Evolutionary conservation across 1,140 invertebrate species (phyloP).

Genomic region (Zaprionus davidi): DNA sequence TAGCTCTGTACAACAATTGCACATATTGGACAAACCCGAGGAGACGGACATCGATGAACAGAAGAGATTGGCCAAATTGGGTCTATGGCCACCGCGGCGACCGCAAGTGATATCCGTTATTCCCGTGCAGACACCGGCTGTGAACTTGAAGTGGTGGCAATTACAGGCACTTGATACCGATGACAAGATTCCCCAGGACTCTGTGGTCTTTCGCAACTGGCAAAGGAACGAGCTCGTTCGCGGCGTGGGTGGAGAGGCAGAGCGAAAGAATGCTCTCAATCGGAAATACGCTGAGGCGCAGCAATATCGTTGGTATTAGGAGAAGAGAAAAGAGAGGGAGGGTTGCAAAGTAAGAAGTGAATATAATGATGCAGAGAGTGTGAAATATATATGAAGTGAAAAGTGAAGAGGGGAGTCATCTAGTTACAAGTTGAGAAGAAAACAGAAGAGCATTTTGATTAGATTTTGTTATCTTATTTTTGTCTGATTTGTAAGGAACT

Average conservation of each 20-base stretch:
- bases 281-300: constrained; percentile 59
- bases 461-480: no score
- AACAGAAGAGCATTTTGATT: no score
- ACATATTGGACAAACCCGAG: constrained; percentile 47
- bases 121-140: constrained; percentile 45
- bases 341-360: not conserved
- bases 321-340: not conserved
- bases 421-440: not conserved
- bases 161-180: constrained; percentile 54
- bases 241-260: constrained; percentile 56
- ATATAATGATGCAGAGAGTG: not conserved
- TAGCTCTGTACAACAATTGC: constrained; percentile 40
- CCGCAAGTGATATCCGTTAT: constrained; percentile 68
- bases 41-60: constrained; percentile 70
- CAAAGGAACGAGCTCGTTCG: constrained; percentile 51
- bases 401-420: not conserved
- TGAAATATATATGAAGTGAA: not conserved
- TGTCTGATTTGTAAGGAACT: no score
- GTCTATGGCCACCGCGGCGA: constrained; percentile 53
- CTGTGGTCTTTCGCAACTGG: constrained; percentile 62
- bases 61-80: constrained; percentile 64
- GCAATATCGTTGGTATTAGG: constrained; percentile 45
- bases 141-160: constrained; percentile 70
- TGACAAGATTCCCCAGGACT: constrained; percentile 47
- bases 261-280: constrained; percentile 66